A percentile compares a stretch with the other conserved stretches of the same genome.
phyloP scores from a whole-genome alignment of 2,797 vertebrate species.

The Arctocebus calabarensis region DNA sequence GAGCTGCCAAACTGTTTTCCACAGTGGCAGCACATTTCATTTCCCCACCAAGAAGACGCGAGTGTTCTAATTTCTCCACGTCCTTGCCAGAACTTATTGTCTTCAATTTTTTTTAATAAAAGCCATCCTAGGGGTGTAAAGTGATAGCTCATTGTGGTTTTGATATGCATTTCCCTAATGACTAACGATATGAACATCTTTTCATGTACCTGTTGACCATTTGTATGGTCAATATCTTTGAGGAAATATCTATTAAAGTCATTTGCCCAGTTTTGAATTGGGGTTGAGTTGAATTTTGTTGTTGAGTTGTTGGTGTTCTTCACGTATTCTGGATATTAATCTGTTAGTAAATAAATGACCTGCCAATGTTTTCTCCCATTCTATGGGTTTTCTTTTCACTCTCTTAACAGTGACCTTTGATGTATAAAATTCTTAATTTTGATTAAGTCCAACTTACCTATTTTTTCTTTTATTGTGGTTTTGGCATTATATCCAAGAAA shows the following conservation, averaged over 20 bases:
- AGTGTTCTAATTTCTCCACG: background rate
- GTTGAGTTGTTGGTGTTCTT: constrained; percentile 5
- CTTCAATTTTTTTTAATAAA: background rate
- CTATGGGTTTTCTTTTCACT: background rate
- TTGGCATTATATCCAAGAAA: background rate
- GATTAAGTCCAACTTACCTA: background rate
- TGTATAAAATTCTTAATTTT: constrained; percentile 45
- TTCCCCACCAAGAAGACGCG: background rate
- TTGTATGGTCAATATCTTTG: background rate
- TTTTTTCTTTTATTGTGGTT: background rate
- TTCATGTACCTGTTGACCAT: background rate
- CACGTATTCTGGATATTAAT: background rate
- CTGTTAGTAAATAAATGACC: background rate
- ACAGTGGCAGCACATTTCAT: background rate
- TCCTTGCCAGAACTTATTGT: background rate
- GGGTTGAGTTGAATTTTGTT: background rate
- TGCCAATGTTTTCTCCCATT: constrained; percentile 29
- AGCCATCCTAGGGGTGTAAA: background rate
- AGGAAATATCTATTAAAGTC: background rate
- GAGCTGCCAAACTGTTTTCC: background rate
- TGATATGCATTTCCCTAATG: background rate
- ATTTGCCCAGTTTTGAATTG: background rate
- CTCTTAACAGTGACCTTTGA: background rate
- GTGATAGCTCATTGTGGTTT: background rate
- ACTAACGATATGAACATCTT: background rate